Base-by-base conservation (phyloP, 2,888 invertebrate species). In the Epirrita christyi region DNA sequence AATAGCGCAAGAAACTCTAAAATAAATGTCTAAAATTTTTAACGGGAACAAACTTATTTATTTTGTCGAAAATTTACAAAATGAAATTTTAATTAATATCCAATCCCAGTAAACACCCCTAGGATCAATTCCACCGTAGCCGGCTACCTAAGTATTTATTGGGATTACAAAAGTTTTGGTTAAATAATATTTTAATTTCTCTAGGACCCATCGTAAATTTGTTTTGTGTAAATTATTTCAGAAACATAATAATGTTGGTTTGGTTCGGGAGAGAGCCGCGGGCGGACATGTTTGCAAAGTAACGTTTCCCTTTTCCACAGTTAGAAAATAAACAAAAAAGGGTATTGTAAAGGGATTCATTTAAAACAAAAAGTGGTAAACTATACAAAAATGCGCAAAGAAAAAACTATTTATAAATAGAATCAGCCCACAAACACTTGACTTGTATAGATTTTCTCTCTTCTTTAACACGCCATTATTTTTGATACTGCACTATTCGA, bases 111-210 rank as follows among this genome's bases (percentile, higher is more conserved):
- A 40, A 44, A 11, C 42, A 40, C 13, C 38, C 38, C 34, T 34
- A 34, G 11, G 21, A 21, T 51, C 28, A 42, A 40, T 40, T 29
- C 10, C 14, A 10, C 21, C 27, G 40, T 37, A 32, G 42, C 28
- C 15, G 37, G 29, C 43, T 48, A n/a, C n/a, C n/a, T n/a, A n/a
- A n/a, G n/a, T n/a, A 43, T 49, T 44, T 49, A 44, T 44, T 21
- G 13, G 13, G 14, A 55, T 49, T 40, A 44, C 32, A 34, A 55
- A 49, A 55, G 49, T 55, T 55, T 55, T 48, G 37, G 14, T 10
- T 11, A 5, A 42, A 54, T 47, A 41, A 36, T 14, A 54, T 54
- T 46, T 47, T 36, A 27, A 36, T 41, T 55, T 41, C 36, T 15
- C 14, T 43, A 13, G 6, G 2, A 11, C 27, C 52, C 38, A 21